Evolutionary conservation across 2,888 invertebrate genomes (phyloP), one percentile per base, ranked within the genome.

Genomic region (Furcula furcula): DNA sequence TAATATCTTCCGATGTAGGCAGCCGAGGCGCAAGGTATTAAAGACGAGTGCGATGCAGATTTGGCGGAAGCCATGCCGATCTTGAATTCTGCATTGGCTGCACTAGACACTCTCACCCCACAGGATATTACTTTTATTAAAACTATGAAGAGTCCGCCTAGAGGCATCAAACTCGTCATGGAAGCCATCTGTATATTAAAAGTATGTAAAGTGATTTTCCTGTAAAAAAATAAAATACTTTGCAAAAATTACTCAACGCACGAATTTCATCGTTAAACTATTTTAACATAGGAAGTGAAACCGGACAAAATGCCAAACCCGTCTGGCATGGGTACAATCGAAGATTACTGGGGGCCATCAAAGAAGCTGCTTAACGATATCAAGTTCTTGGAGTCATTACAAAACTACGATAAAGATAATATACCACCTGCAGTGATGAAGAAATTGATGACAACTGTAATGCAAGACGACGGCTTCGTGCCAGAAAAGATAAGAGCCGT

Each of bases 61-160:
- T 81, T 98, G 42, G 94, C 96, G 0, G 97, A 97, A 78, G 98
- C 97, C 0, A 93, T 97, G 90, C 98, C 98, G 0, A 95, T 97
- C 37, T 83, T 98, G 32, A 94, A 97, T 68, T 90, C 93, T 1
- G 98, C 98, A 0, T 79, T 97, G 36, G 92, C 94, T 1, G 97
- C 98, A 0, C 85, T 98, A 2, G 95, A 98, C 59, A 97, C 98
- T 0, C 89, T 98, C 14, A 98, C 97, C 12, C 93, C 95, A 2
- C 92, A 94, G 34, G 98, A 97, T 68, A 97, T 99, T 46, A 95
- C 97, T 2, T 93, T 97, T 45, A 95, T 99, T 21, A 98, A 97
- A 78, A 94, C 97, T 0, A 98, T 99, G 98, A 98, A 97, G 87
- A 97, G 94, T 86, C 98, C 98, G 0, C 98, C 98, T 0, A 91